Base-by-base conservation (phyloP, 2,888 invertebrate species). In the Ecliptopera silaceata region DNA sequence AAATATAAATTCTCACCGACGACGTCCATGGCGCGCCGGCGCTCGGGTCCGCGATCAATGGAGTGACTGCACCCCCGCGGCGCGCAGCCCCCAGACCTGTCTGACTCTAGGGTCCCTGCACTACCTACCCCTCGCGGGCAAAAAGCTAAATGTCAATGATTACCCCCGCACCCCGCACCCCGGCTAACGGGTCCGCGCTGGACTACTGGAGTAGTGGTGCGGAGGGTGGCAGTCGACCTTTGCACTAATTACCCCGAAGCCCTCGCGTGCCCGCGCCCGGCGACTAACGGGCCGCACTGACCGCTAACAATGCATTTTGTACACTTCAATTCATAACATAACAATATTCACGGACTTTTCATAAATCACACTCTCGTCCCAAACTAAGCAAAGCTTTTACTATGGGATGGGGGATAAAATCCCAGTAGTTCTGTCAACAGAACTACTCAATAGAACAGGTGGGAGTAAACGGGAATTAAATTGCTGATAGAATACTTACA, bases 101-200 rank as follows among this genome's bases (percentile, higher is more conserved):
- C 72, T 73, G 70, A 54, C 55, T 71, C 71, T 72, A 70, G 62
- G 56, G 57, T 63, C 46, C 53, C 59, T 62, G 64, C 69, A 74
- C 75, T 82, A 80, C 75, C 77, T 79, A 78, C 77, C 75, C 72
- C 64, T 57, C 63, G 55, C 57, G 43, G 48, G 63, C 75, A 80
- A 84, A 81, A 82, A 83, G 71, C 69, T 63, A 84, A 86, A 86
- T 82, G 86, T 86, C 86, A 86, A 69, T 71, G 68, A 71, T 67
- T 67, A 61, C 66, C 61, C 59, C 63, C 61, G 55, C 48, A 60
- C 51, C 52, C 56, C 60, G 49, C 53, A 15, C 55, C 61, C 53
- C 56, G 42, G 26, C 12, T 77, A 80, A 77, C 79, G 80, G 81
- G 69, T 72, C 70, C 51, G 50, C 56, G 44, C 52, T 54, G 39